These are phyloP conservation scores for Empidonax traillii DNA, from an alignment of 2,113 vertebrate species.

Conservation along the genomic window DNA sequence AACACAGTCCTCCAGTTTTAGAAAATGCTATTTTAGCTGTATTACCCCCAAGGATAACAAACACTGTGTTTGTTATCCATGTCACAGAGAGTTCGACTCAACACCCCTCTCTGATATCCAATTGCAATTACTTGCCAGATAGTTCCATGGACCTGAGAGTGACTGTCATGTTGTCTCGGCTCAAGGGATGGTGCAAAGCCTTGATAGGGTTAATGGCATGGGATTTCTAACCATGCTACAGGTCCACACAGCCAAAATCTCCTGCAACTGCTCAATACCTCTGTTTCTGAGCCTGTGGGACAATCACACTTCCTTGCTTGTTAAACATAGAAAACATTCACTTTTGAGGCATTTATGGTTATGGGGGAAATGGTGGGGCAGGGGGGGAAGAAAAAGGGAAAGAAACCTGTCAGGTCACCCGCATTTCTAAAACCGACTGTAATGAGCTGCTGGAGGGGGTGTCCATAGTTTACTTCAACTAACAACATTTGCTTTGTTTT, in stretches of 20 bases:
- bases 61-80: not conserved
- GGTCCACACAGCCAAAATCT: not conserved
- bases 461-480: not conserved
- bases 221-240: not conserved
- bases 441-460: not conserved
- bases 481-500: not conserved
- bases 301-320: not conserved
- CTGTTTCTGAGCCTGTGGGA: not conserved
- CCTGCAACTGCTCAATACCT: not conserved
- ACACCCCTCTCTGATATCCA: not conserved
- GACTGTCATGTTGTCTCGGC: rapidly evolving
- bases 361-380: not conserved
- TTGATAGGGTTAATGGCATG: not conserved
- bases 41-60: not conserved
- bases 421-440: not conserved
- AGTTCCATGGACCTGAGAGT: not conserved
- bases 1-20: slow-evolving; percentile 19
- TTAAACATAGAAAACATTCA: not conserved
- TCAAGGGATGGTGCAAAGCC: not conserved
- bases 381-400: not conserved
- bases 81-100: not conserved
- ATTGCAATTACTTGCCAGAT: not conserved
- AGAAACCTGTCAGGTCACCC: not conserved
- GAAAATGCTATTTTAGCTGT: slow-evolving; percentile 30
- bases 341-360: not conserved